phyloP scores from a whole-genome alignment of 2,113 vertebrate genomes.

The Python bivittatus region DNA sequence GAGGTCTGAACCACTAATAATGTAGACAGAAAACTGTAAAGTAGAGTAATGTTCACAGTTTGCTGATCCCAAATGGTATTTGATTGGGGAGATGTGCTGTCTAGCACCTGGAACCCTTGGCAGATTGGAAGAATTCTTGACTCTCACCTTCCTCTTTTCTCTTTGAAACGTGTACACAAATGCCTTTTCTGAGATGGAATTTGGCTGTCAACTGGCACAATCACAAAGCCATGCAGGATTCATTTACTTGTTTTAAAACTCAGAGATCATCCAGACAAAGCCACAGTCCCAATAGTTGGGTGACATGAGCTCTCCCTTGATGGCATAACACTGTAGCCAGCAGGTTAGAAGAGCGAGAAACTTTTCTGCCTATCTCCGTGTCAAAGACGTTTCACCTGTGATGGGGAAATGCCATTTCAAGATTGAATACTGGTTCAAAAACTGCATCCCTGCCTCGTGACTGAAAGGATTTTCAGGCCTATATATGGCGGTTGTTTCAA shows the following conservation, averaged over 20 bases:
- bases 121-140: conserved; percentile 2
- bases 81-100: conserved; percentile 2
- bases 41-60: conserved; percentile 3
- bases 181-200: not conserved
- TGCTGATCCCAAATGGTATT: not conserved
- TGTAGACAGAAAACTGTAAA: not conserved
- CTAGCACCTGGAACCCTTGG: not conserved
- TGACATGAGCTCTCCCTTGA: too few species aligned
- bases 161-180: conserved; percentile 15
- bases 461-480: not conserved
- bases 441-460: too few species aligned
- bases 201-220: not conserved
- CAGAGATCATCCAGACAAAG: not conserved
- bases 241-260: conserved; percentile 17
- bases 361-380: too few species aligned
- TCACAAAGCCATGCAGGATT: not conserved
- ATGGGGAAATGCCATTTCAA: too few species aligned
- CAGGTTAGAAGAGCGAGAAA: too few species aligned
- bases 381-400: too few species aligned
- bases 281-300: too few species aligned
- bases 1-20: not conserved
- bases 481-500: too few species aligned
- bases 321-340: too few species aligned
- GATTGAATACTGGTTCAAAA: too few species aligned
- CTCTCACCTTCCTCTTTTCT: not conserved